A percentile compares a stretch with the other conserved stretches of the same genome.
Conservation (phyloP, 2,888 invertebrate genomes). For the Drosophila barbarae region DNA sequence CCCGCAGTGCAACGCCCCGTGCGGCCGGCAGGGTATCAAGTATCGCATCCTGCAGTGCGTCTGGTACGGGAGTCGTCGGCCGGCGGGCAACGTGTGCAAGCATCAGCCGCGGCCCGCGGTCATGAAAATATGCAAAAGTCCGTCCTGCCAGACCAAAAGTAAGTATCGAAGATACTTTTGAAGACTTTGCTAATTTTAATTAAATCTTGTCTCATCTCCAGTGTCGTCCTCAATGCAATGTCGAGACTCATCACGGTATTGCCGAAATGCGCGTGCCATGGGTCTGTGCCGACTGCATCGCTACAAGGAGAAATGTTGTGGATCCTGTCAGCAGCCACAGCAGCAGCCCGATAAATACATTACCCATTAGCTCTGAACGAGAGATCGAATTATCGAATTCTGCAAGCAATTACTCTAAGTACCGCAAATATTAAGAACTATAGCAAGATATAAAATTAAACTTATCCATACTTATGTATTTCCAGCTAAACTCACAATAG, state of each 20-base stretch:
- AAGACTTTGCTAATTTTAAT: neutral
- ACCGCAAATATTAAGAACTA: conserved; percentile 35
- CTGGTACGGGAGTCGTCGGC: conserved; percentile 91
- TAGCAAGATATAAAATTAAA: conserved; percentile 42
- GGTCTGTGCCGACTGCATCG: conserved; percentile 91
- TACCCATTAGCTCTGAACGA: conserved; percentile 45
- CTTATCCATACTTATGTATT: conserved; percentile 45
- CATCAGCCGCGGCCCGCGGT: conserved; percentile 88
- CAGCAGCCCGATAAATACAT: conserved; percentile 45
- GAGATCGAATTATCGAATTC: conserved; percentile 24
- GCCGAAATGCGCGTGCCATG: conserved; percentile 92
- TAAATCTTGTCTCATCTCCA: conserved; percentile 1
- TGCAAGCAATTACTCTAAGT: conserved; percentile 63
- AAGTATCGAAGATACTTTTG: conserved; percentile 70
- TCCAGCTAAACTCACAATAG: conserved; percentile 15
- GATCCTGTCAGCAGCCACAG: conserved; percentile 83
- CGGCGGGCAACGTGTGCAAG: conserved; percentile 92
- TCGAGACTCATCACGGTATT: conserved; percentile 90
- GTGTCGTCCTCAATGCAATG: conserved; percentile 79
- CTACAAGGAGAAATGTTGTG: conserved; percentile 93
- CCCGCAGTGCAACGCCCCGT: conserved; percentile 90
- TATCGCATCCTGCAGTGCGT: conserved; percentile 95
- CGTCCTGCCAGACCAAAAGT: conserved; percentile 83
- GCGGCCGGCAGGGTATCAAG: conserved; percentile 90
- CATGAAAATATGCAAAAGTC: conserved; percentile 87